These are phyloP conservation scores for Sarcophaga variegata DNA, from an alignment of 2,888 invertebrate species.

Conservation along the genomic window DNA sequence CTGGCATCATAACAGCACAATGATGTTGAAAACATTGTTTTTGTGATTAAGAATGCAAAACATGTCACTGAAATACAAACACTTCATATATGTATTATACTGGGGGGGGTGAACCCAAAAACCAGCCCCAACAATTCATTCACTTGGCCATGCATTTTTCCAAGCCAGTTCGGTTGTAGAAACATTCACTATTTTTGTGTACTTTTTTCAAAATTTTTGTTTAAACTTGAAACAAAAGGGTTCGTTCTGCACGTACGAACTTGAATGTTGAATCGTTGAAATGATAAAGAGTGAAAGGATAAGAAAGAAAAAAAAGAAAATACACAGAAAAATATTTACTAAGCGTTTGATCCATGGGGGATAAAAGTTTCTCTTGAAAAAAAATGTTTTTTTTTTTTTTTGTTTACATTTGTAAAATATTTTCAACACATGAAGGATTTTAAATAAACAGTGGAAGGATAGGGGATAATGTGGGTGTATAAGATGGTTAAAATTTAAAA, in stretches of 20 bases:
- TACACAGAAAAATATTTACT: background rate
- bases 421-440: background rate
- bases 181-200: background rate
- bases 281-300: background rate
- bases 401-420: background rate
- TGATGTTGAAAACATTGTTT: background rate
- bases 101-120: background rate
- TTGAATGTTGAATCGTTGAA: background rate
- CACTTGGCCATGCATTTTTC: background rate
- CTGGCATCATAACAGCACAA: background rate
- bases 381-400: background rate
- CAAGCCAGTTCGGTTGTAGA: background rate
- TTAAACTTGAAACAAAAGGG: slow-evolving; percentile 19
- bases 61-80: slow-evolving; percentile 57
- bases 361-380: background rate
- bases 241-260: slow-evolving; percentile 45
- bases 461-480: background rate
- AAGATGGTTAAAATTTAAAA: no score
- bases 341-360: slow-evolving; percentile 16
- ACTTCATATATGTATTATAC: slow-evolving; percentile 10
- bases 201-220: background rate
- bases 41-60: slow-evolving; percentile 48
- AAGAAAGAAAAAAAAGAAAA: background rate
- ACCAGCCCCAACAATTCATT: background rate
- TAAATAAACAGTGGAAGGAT: background rate